A percentile compares a stretch with the other conserved stretches of the same genome.
These are phyloP conservation scores for Nomada fabriciana DNA, from an alignment of 2,888 invertebrate species.

Conservation along the genomic window DNA sequence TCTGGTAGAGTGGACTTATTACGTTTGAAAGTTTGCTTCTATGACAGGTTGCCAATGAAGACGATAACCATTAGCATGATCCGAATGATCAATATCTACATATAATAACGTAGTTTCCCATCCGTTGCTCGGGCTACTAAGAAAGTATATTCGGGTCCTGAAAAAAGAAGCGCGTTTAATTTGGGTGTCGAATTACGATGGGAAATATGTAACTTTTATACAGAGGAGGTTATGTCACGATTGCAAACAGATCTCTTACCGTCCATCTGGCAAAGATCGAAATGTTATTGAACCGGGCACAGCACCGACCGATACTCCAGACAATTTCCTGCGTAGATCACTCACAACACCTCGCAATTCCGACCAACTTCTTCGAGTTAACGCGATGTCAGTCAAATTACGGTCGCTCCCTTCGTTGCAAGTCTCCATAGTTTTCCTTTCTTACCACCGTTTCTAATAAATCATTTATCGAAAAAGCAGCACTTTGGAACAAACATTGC, in stretches of 20 bases:
- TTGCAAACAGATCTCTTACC: constrained; percentile 69
- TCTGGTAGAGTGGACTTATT: constrained; percentile 13
- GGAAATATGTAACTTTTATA: not conserved
- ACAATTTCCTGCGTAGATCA: constrained; percentile 91
- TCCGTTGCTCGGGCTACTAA: constrained; percentile 94
- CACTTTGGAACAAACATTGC: constrained; percentile 58
- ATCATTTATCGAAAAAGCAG: constrained; percentile 50
- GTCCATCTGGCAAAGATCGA: constrained; percentile 90
- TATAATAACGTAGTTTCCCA: constrained; percentile 96
- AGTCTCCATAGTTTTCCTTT: constrained; percentile 70
- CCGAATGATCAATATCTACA: constrained; percentile 91
- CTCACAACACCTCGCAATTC: constrained; percentile 92
- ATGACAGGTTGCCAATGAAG: constrained; percentile 93
- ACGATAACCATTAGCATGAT: constrained; percentile 86
- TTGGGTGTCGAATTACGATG: too few relatives aligned
- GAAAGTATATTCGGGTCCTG: constrained; percentile 94
- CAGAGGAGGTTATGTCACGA: constrained; percentile 34
- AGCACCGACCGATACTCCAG: constrained; percentile 90
- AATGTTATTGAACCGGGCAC: constrained; percentile 94
- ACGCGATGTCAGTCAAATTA: constrained; percentile 43
- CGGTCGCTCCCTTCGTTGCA: constrained; percentile 70
- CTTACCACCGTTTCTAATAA: constrained; percentile 35
- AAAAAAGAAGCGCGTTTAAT: not conserved
- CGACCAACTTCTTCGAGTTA: constrained; percentile 88
- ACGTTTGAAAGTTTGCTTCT: constrained; percentile 89